A percentile compares a stretch with the other conserved stretches of the same genome.
Evolutionary conservation across 2,113 vertebrate species (phyloP).

Genomic region (Serinus canaria): DNA sequence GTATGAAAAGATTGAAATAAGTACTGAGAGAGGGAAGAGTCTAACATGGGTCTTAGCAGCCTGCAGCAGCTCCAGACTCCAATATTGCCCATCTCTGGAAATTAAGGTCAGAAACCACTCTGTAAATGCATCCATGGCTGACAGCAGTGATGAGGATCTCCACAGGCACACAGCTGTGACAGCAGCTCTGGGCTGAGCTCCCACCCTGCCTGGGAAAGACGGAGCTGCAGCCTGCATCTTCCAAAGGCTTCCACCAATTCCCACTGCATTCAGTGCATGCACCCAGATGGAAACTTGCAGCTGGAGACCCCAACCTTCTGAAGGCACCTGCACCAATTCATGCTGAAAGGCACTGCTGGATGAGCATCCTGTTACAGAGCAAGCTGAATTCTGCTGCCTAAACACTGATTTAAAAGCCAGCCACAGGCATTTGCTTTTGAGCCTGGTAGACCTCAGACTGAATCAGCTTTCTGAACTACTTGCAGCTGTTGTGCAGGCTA

Average conservation of each 20-base stretch:
- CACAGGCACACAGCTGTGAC: not conserved
- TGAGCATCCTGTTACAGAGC: not conserved
- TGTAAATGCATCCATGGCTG: rapidly evolving
- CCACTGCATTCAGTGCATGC: rapidly evolving
- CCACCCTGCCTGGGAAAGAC: not conserved
- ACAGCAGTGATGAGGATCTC: not conserved
- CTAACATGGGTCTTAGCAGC: not conserved
- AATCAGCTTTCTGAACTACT: not conserved
- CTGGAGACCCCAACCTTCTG: not conserved
- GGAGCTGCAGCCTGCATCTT: not conserved
- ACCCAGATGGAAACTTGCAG: not conserved
- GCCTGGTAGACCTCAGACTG: not conserved
- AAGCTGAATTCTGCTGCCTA: not conserved
- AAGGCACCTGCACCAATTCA: not conserved
- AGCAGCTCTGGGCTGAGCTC: not conserved
- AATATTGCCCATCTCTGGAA: not conserved
- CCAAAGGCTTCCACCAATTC: not conserved
- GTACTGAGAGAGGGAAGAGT: not conserved
- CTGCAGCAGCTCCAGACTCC: not conserved
- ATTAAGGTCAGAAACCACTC: not conserved
- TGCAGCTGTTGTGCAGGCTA: not conserved
- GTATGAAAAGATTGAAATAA: not conserved
- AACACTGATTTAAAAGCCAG: not conserved
- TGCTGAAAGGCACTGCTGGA: not conserved
- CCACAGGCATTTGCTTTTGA: not conserved